Base-by-base conservation (phyloP, 2,888 invertebrate species). In the Drosophila ustulata region DNA sequence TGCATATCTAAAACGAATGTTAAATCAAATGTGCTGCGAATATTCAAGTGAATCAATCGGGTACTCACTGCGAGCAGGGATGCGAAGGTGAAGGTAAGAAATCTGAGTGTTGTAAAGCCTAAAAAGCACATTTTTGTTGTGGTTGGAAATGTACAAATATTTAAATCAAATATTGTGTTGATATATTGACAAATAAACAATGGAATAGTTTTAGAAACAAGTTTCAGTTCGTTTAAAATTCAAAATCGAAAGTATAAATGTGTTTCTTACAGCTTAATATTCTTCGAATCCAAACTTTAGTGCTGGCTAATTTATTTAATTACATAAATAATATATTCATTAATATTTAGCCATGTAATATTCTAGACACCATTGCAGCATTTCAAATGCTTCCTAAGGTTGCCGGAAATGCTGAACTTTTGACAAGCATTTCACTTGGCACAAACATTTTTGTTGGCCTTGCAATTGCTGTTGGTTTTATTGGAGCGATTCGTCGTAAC, bases 21-120 rank as follows among this genome's bases (percentile, higher is more conserved):
- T 1, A 32, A 11, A 4, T 23, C 11, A 0, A 28, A 46, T 34
- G 28, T 28, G 5, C 23, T 6, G 4, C 6, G 8, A 37, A 26
- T 6, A 26, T 28, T 8, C 2, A 39, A 2, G 3, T 18, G 6
- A 4, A 49, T 11, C 0, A 18, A 26, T 0, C 1, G 3, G 11
- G 0, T 26, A 65, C 72, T 71, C 71, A 73, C 72, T 11, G 28
- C 41, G 6, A 76, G n/a, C 11, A 45, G 4, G 1, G 45, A 2
- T 3, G 39, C 25, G n/a, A 53, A 13, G 0, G 34, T 3, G 2
- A 74, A 3, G 2, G 74, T 37, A 0, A 41, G 9, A 3, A 13
- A 2, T 34, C 52, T 56, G 0, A 74, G 56, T 34, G 8, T 5
- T 4, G n/a, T 11, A 0, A 57, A 9, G 6, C 46, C 34, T 32